Conservation (phyloP, 2,113 vertebrate species). For the Hypomesus transpacificus region DNA sequence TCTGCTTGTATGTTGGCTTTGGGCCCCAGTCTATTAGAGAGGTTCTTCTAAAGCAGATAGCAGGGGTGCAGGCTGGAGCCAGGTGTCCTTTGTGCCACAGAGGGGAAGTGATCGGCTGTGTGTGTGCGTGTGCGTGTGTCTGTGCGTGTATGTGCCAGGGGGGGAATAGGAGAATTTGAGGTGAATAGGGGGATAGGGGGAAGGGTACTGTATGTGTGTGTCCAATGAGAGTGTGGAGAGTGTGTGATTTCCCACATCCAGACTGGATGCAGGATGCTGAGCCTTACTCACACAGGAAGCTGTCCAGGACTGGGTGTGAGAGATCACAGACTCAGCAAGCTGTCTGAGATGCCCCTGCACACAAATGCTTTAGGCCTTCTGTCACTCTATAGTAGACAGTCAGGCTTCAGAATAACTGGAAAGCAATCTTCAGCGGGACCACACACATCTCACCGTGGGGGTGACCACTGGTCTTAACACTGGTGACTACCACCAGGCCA, state of each 20-base stretch:
- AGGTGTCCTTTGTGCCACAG: slow-evolving; percentile 66
- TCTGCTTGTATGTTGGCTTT: slow-evolving; percentile 60
- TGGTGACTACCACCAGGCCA: too few species aligned
- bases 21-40: slow-evolving; percentile 56
- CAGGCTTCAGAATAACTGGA: too few species aligned
- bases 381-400: neutral
- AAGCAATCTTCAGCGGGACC: too few species aligned
- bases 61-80: slow-evolving; percentile 55
- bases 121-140: slow-evolving; percentile 2
- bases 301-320: neutral
- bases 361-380: neutral
- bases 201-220: neutral
- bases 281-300: neutral
- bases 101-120: slow-evolving; percentile 47
- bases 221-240: neutral
- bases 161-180: neutral
- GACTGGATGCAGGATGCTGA: neutral
- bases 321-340: neutral
- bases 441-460: too few species aligned
- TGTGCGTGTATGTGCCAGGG: neutral
- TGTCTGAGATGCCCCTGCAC: neutral
- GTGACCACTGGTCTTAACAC: too few species aligned
- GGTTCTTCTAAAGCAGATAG: slow-evolving; percentile 38
- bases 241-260: neutral
- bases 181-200: neutral